Conservation (phyloP, 2,888 invertebrate species). For the Agrotis exclamationis region DNA sequence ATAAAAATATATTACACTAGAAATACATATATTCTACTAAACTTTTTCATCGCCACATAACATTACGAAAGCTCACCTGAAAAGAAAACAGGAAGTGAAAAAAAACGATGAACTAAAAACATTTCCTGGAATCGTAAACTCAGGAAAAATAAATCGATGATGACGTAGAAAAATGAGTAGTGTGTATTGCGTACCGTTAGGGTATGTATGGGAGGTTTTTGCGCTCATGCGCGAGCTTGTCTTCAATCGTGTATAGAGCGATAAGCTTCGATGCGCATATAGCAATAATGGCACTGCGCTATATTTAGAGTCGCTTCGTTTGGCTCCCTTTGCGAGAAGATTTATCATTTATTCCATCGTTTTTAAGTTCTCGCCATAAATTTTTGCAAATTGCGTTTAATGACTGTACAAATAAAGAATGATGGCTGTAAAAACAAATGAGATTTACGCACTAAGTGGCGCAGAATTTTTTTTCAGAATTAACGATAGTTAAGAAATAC, state of each 20-base stretch:
- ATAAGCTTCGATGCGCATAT: constrained; percentile 86
- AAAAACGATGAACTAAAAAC: constrained; percentile 17
- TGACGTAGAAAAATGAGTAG: constrained; percentile 77
- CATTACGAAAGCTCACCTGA: constrained; percentile 6
- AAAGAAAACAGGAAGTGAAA: constrained; percentile 13
- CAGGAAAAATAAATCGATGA: constrained; percentile 67
- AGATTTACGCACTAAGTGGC: constrained; percentile 2
- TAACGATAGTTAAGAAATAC: neutral
- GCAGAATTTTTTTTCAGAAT: neutral
- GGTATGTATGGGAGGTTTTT: constrained; percentile 81
- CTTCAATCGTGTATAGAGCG: constrained; percentile 84
- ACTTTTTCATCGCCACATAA: constrained; percentile 1
- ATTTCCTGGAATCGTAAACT: constrained; percentile 35
- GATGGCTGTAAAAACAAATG: constrained; percentile 9
- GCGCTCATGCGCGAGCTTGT: constrained; percentile 78
- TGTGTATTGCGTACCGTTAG: constrained; percentile 78
- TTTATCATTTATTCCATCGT: constrained; percentile 71
- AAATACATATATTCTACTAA: neutral
- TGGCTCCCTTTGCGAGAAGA: constrained; percentile 72
- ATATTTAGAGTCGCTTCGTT: constrained; percentile 86
- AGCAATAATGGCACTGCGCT: constrained; percentile 79
- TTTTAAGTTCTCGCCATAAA: constrained; percentile 59
- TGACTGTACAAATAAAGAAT: constrained; percentile 24
- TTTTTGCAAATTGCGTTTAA: constrained; percentile 47
- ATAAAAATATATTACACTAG: neutral